A percentile compares a stretch with the other conserved stretches of the same genome.
Evolutionary conservation across 2,888 invertebrate species (phyloP).

Genomic region (Melanotus villosus): DNA sequence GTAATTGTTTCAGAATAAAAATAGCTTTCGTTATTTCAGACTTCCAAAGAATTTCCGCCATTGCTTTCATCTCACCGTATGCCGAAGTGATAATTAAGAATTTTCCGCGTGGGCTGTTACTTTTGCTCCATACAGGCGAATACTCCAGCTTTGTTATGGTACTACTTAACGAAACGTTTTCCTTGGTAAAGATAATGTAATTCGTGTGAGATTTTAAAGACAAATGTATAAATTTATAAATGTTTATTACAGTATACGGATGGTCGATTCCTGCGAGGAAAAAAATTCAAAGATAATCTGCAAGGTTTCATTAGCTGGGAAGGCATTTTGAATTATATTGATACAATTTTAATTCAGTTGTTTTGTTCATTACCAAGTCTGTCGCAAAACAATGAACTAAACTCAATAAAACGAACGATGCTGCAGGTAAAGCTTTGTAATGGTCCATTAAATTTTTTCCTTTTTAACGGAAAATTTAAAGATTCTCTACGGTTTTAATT

Average conservation of each 20-base stretch:
- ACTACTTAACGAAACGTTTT: neutral
- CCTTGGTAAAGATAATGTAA: neutral
- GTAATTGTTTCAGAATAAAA: neutral
- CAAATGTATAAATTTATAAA: neutral
- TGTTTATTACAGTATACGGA: neutral
- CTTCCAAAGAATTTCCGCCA: neutral
- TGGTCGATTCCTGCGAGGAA: neutral
- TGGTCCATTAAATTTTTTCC: no score
- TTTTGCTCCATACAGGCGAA: neutral
- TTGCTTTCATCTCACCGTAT: neutral
- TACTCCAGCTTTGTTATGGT: neutral
- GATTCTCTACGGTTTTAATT: no score
- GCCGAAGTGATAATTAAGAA: neutral
- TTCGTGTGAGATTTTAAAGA: neutral
- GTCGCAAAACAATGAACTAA: no score
- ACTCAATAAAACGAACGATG: no score
- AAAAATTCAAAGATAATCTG: neutral
- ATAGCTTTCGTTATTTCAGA: neutral
- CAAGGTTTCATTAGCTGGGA: no score
- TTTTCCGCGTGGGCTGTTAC: neutral
- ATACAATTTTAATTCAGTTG: no score
- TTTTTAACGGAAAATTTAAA: no score
- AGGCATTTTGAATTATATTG: no score
- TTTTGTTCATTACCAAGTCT: no score
- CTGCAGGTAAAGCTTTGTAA: no score